These are phyloP conservation scores for Melanotaenia maccullochi DNA, from an alignment of 2,797 vertebrate species.

Conservation along the genomic window DNA sequence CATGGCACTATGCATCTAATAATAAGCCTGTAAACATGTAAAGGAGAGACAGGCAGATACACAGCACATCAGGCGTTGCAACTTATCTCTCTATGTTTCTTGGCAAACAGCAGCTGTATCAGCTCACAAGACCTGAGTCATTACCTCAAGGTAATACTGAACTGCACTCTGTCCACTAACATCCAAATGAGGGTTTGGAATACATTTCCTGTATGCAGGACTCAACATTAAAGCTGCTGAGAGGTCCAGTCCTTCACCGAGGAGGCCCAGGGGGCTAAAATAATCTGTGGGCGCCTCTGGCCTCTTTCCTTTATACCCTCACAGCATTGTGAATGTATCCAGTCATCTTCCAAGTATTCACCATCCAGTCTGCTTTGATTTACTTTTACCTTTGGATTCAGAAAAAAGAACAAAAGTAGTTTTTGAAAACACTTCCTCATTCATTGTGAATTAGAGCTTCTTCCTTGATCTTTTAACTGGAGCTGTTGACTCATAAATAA, in stretches of 20 bases:
- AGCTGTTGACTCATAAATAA: no score
- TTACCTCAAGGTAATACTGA: conserved; percentile 6
- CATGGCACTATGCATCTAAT: conserved; percentile 13
- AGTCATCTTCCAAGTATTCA: no score
- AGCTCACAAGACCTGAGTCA: conserved; percentile 6
- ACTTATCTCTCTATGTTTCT: conserved; percentile 18
- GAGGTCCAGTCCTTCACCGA: neutral
- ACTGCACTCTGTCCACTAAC: neutral
- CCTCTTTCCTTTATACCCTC: no score
- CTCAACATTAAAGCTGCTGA: neutral
- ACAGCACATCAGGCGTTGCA: neutral
- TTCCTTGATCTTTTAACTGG: no score
- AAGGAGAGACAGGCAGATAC: neutral
- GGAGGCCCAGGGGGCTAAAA: no score
- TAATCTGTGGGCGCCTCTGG: neutral
- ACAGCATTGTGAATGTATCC: no score
- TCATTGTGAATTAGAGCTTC: no score
- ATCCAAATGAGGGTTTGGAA: conserved; percentile 1
- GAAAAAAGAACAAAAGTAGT: no score
- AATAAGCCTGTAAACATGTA: conserved; percentile 21
- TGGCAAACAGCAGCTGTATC: conserved; percentile 3
- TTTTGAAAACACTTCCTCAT: no score
- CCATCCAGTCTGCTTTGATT: no score
- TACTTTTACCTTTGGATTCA: no score
- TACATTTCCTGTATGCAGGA: neutral